phyloP scores from a whole-genome alignment of 2,797 vertebrate genomes.

The Lithobates sylvaticus region DNA sequence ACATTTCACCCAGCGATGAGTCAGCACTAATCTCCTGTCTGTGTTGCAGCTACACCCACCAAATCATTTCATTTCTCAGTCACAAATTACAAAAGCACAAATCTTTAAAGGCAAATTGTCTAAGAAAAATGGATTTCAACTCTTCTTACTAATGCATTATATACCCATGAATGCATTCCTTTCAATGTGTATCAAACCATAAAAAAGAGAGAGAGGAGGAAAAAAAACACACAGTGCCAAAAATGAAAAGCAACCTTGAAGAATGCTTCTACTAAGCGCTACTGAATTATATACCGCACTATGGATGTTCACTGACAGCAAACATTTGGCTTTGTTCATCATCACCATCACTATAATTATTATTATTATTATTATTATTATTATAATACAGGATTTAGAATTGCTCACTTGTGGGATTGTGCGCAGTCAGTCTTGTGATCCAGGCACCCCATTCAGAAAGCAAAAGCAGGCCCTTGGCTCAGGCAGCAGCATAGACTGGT shows the following conservation, averaged over 20 bases:
- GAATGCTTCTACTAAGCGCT: not conserved
- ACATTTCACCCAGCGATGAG: slow-evolving; percentile 47
- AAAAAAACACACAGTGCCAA: not conserved
- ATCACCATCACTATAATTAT: no score
- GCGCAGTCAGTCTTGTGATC: not conserved
- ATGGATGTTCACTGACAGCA: not conserved
- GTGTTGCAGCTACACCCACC: slow-evolving; percentile 22
- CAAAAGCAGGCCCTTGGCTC: no score
- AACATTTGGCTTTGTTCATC: no score
- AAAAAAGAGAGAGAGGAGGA: not conserved
- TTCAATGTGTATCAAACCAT: not conserved
- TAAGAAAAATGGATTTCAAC: not conserved
- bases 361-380: no score
- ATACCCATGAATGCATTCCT: no score
- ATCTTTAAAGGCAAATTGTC: slow-evolving; percentile 19
- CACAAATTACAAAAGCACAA: slow-evolving; percentile 11
- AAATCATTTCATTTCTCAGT: slow-evolving; percentile 29
- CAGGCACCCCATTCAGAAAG: not conserved
- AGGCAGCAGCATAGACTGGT: not conserved
- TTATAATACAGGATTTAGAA: no score
- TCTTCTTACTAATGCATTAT: no score
- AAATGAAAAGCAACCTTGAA: not conserved
- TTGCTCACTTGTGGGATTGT: not conserved
- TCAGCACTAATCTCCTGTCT: slow-evolving; percentile 47
- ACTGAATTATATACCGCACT: not conserved